phyloP scores from a whole-genome alignment of 2,888 invertebrate species.

The Xestia ashworthii region DNA sequence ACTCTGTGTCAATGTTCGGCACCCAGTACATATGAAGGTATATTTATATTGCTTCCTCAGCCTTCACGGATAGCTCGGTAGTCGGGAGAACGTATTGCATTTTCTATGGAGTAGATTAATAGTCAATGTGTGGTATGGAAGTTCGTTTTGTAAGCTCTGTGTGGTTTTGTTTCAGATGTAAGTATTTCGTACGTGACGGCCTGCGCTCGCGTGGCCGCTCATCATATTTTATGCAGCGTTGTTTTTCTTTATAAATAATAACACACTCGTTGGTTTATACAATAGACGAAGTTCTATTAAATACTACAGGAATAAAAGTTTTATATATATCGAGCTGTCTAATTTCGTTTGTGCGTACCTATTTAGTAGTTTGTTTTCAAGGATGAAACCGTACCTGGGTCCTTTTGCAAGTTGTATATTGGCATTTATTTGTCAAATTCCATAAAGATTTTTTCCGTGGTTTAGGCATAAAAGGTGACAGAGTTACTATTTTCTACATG shows the following conservation, averaged over 20 bases:
- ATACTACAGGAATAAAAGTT: neutral
- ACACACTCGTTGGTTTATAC: conserved; percentile 7
- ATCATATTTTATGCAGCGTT: conserved; percentile 39
- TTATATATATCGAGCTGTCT: neutral
- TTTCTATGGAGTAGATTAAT: conserved; percentile 65
- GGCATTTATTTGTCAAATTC: neutral
- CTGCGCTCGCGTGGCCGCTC: conserved; percentile 15
- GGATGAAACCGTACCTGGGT: neutral
- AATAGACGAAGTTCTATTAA: conserved; percentile 11
- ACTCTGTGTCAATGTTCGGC: conserved; percentile 76
- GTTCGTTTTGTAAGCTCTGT: conserved; percentile 49
- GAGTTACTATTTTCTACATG: neutral
- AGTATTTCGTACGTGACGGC: conserved; percentile 43
- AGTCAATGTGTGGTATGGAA: conserved; percentile 60
- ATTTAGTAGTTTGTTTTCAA: neutral
- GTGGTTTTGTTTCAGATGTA: conserved; percentile 45
- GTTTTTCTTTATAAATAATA: conserved; percentile 49
- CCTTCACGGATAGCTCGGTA: conserved; percentile 43
- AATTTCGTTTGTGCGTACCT: neutral
- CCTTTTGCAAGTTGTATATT: neutral
- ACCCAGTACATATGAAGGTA: conserved; percentile 67
- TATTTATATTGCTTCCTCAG: conserved; percentile 65
- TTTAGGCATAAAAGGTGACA: neutral
- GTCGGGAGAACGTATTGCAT: conserved; percentile 59
- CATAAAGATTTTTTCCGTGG: neutral